A percentile compares a stretch with the other conserved stretches of the same genome.
These are phyloP conservation scores for Bombycilla garrulus DNA, from an alignment of 2,113 vertebrate genomes.

Conservation along the genomic window DNA sequence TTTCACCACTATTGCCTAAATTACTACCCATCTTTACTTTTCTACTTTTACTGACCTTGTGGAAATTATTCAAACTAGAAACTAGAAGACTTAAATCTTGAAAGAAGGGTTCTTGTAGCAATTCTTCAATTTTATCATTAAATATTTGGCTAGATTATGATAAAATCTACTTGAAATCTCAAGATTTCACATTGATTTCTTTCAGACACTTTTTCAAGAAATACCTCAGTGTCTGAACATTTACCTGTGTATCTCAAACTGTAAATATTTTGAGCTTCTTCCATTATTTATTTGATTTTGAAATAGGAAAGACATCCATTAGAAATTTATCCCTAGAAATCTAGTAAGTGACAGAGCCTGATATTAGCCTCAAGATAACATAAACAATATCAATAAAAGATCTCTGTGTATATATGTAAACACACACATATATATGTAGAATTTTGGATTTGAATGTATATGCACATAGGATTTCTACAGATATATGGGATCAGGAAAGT, in stretches of 20 bases:
- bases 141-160: not conserved
- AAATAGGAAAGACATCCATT: not conserved
- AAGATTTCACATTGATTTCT: not conserved
- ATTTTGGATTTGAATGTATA: not conserved
- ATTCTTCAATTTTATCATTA: not conserved
- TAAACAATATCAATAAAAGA: not conserved
- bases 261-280: not conserved
- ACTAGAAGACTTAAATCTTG: not conserved
- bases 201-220: not conserved
- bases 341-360: not conserved
- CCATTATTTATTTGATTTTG: constrained; percentile 19
- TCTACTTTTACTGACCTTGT: not conserved
- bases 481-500: not conserved
- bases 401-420: not conserved
- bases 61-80: not conserved
- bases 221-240: not conserved
- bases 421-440: not conserved
- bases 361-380: constrained; percentile 9
- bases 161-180: not conserved
- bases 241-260: not conserved
- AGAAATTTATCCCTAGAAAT: not conserved
- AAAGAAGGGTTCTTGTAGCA: not conserved
- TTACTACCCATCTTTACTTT: not conserved
- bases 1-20: not conserved
- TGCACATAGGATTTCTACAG: not conserved